These are phyloP conservation scores for Spodoptera picta DNA, from an alignment of 2,888 invertebrate genomes.

Conservation along the genomic window DNA sequence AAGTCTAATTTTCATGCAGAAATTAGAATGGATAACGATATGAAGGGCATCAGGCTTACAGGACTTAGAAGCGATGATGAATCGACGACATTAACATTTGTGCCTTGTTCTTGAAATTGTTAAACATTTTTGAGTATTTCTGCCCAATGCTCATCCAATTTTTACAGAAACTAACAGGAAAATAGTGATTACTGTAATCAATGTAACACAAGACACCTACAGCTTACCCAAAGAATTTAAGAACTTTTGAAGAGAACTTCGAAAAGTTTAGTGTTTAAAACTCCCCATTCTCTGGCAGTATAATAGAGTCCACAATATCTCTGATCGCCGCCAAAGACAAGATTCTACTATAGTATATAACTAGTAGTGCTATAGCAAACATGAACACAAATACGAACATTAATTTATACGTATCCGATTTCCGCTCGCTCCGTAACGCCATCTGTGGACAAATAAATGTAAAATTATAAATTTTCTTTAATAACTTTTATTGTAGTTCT, in stretches of 20 bases:
- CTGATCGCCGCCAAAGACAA: neutral
- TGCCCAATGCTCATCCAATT: too few relatives aligned
- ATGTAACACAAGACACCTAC: too few relatives aligned
- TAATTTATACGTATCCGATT: constrained; percentile 52
- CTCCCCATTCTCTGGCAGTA: constrained; percentile 12
- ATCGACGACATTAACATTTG: too few relatives aligned
- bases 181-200: too few relatives aligned
- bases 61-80: too few relatives aligned
- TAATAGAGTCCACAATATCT: constrained; percentile 8
- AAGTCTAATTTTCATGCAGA: too few relatives aligned
- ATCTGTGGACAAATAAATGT: constrained; percentile 54
- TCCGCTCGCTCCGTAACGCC: constrained; percentile 40
- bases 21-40: too few relatives aligned
- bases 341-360: constrained; percentile 9
- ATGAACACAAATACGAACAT: constrained; percentile 63
- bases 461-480: constrained; percentile 7
- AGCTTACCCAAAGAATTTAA: too few relatives aligned
- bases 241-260: neutral
- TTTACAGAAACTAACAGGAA: too few relatives aligned
- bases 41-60: too few relatives aligned
- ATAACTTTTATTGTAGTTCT: neutral
- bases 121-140: too few relatives aligned
- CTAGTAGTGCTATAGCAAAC: constrained; percentile 17
- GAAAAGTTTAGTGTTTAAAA: constrained; percentile 4
- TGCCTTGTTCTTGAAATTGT: too few relatives aligned